These are phyloP conservation scores for Lytechinus pictus DNA, from an alignment of 35 echinoderm and acorn worm species.

Conservation along the genomic window DNA sequence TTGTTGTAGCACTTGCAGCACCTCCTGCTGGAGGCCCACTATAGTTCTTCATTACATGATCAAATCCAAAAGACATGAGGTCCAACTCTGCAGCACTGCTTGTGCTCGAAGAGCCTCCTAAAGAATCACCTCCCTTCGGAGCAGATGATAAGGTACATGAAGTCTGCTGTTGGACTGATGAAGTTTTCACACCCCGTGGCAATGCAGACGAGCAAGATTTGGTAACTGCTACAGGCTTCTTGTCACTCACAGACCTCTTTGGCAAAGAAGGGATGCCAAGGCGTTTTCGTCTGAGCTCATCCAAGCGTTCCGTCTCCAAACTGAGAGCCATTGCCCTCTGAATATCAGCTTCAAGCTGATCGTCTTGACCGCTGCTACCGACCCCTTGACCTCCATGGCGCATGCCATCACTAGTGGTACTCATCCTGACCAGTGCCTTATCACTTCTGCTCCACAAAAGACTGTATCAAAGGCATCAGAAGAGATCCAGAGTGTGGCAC, in stretches of 20 bases:
- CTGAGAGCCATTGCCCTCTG: conserved; percentile 72
- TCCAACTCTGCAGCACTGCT: conserved; percentile 51
- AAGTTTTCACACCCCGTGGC: neutral
- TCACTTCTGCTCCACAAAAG: neutral
- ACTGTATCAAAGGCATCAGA: neutral
- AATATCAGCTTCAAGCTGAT: conserved; percentile 68
- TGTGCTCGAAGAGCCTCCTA: neutral
- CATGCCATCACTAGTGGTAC: conserved; percentile 38
- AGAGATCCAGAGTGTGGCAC: neutral
- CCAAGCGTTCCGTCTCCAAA: conserved; percentile 65
- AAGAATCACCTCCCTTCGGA: neutral
- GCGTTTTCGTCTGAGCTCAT: conserved; percentile 48
- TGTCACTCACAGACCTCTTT: neutral
- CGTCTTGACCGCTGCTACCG: neutral
- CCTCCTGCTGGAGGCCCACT: neutral
- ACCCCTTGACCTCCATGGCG: neutral
- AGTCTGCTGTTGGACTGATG: neutral
- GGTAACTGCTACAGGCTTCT: conserved; percentile 1
- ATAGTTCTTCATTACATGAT: conserved; percentile 88
- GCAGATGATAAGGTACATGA: neutral
- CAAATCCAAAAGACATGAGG: conserved; percentile 87
- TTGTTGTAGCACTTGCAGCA: neutral
- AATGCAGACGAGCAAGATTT: neutral
- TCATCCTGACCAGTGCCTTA: neutral
- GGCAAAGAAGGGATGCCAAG: neutral